phyloP scores from a whole-genome alignment of 2,113 vertebrate genomes.

The Tachysurus fulvidraco region DNA sequence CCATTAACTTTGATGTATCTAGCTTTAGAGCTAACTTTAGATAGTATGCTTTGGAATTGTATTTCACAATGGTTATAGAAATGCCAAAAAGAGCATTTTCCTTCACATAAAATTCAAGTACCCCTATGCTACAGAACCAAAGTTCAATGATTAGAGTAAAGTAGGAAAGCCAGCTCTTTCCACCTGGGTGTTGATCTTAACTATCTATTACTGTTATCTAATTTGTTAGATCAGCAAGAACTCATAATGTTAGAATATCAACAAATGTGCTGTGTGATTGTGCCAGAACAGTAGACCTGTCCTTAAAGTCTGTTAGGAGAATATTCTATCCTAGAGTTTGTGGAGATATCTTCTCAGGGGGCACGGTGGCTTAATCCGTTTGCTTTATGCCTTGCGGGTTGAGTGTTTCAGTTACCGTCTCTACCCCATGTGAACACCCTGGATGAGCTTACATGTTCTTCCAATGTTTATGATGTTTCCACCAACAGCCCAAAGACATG shows the following conservation, averaged over 20 bases:
- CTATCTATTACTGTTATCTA: neutral
- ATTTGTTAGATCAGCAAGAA: neutral
- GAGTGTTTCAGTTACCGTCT: too few relatives aligned
- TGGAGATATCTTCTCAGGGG: neutral
- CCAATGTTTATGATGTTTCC: too few relatives aligned
- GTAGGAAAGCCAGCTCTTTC: neutral
- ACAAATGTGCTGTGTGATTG: neutral
- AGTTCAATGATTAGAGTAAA: neutral
- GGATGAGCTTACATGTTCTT: too few relatives aligned
- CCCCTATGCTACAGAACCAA: neutral
- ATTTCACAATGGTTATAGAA: neutral
- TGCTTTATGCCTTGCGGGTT: too few relatives aligned
- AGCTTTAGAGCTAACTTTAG: neutral
- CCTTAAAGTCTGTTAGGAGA: neutral
- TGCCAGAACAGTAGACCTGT: neutral
- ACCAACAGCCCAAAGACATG: too few relatives aligned
- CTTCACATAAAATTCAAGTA: neutral
- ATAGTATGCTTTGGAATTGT: neutral
- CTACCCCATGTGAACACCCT: too few relatives aligned
- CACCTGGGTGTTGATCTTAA: neutral
- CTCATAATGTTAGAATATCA: neutral
- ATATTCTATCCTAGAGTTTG: too few relatives aligned
- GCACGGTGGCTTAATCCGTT: too few relatives aligned
- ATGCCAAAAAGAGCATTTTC: neutral
- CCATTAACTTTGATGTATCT: neutral